phyloP scores from a whole-genome alignment of 2,888 invertebrate genomes.

The Disparrhopalites patrizii region DNA sequence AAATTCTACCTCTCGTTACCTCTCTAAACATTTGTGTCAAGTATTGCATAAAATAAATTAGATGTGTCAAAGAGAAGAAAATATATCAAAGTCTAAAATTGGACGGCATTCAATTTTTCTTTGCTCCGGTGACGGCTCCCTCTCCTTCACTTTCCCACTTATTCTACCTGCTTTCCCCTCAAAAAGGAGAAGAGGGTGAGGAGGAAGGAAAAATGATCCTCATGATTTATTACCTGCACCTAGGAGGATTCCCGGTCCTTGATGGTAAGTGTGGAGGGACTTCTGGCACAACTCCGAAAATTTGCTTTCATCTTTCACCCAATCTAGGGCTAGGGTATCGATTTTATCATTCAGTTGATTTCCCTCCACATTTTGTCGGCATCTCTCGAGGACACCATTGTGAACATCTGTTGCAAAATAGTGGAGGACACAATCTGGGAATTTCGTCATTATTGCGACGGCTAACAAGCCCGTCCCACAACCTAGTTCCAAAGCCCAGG shows the following conservation, averaged over 20 bases:
- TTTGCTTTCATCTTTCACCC: constrained; percentile 15
- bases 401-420: constrained; percentile 23
- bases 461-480: constrained; percentile 24
- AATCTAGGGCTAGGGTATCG: constrained; percentile 1
- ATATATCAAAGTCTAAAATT: too few relatives aligned
- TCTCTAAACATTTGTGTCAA: too few relatives aligned
- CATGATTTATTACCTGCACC: constrained; percentile 19
- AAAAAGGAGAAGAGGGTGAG: neutral
- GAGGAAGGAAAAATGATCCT: neutral
- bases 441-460: constrained; percentile 1
- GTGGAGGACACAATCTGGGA: neutral
- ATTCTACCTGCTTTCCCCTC: neutral
- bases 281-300: constrained; percentile 6
- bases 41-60: too few relatives aligned
- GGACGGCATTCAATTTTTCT: too few relatives aligned
- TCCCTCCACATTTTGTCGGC: constrained; percentile 9
- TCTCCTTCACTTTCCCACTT: too few relatives aligned
- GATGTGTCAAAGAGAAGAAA: too few relatives aligned
- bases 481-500: constrained; percentile 23
- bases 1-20: too few relatives aligned
- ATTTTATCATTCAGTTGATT: constrained; percentile 6
- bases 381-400: constrained; percentile 7
- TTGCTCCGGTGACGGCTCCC: too few relatives aligned
- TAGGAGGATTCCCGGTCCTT: constrained; percentile 18
- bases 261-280: neutral